A percentile compares a stretch with the other conserved stretches of the same genome.
phyloP scores from a whole-genome alignment of 2,113 vertebrate species.

The Cathartes aura region DNA sequence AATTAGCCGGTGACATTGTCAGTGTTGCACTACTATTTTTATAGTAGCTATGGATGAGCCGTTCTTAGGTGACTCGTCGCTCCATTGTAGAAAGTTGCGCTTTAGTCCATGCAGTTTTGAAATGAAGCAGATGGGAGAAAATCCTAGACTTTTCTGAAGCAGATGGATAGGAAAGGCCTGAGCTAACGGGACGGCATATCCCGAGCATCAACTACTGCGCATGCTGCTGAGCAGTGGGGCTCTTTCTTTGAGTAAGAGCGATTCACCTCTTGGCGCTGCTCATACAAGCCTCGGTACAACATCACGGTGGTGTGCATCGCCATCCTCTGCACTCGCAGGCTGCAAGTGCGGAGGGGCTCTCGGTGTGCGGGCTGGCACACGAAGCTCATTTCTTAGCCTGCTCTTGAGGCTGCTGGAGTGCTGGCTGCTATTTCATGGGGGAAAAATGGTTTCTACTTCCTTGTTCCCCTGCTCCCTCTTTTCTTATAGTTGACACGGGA shows the following conservation, averaged over 20 bases:
- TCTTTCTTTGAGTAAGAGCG: not conserved
- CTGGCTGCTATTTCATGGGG: accelerated
- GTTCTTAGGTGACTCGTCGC: not conserved
- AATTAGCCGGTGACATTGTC: slow-evolving; percentile 28
- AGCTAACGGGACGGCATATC: not conserved
- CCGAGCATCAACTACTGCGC: accelerated
- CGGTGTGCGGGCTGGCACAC: accelerated
- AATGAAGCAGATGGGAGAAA: not conserved
- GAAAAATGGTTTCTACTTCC: not conserved
- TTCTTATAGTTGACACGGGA: not conserved
- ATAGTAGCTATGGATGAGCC: not conserved
- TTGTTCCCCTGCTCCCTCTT: not conserved
- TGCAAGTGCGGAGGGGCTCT: not conserved
- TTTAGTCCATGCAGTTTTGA: accelerated
- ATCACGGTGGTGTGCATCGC: accelerated
- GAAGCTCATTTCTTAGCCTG: not conserved
- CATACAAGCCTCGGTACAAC: accelerated
- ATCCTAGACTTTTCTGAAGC: not conserved
- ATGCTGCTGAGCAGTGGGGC: not conserved
- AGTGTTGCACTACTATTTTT: not conserved
- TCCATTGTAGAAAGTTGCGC: accelerated
- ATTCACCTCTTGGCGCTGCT: not conserved
- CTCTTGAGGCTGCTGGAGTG: not conserved
- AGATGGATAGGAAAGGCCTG: not conserved
- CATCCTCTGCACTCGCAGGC: accelerated